These are phyloP conservation scores for Galaxea fascicularis DNA, from an alignment of 92 coral and sea anemone genomes.

Conservation along the genomic window DNA sequence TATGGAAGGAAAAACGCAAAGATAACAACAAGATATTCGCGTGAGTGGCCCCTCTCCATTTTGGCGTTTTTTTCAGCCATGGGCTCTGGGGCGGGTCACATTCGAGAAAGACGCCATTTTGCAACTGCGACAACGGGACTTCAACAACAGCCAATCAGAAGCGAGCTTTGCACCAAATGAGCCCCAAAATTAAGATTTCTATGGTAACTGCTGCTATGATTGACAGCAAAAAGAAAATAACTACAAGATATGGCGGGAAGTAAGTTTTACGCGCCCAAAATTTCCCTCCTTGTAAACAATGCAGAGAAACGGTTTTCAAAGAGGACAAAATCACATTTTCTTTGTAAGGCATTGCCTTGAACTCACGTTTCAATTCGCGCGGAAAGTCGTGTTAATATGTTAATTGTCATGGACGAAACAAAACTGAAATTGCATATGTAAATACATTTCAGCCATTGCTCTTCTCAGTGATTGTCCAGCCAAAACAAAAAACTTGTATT, in stretches of 20 bases:
- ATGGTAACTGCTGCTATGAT: conserved; percentile 26
- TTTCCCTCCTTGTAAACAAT: too few species aligned
- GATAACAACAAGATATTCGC: conserved; percentile 70
- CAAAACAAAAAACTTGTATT: too few species aligned
- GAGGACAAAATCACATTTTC: too few species aligned
- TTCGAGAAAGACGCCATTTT: conserved; percentile 97
- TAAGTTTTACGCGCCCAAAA: too few species aligned
- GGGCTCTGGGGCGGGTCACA: conserved; percentile 99
- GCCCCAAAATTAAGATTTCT: conserved; percentile 26
- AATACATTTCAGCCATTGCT: too few species aligned
- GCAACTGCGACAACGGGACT: conserved; percentile 87
- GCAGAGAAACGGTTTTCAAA: too few species aligned
- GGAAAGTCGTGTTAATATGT: too few species aligned
- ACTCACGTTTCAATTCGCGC: too few species aligned
- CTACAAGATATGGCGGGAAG: conserved; percentile 40
- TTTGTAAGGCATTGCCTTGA: too few species aligned
- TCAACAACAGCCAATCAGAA: conserved; percentile 77
- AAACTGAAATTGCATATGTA: too few species aligned
- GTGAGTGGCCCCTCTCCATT: conserved; percentile 93
- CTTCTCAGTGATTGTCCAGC: too few species aligned
- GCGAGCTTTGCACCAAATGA: conserved; percentile 44
- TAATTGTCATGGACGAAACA: too few species aligned
- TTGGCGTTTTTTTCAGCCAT: conserved; percentile 88
- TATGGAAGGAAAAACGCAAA: conserved; percentile 52
- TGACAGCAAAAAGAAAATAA: conserved; percentile 35